Evolutionary conservation across 2,113 vertebrate genomes (phyloP).

Genomic region (Phrynosoma platyrhinos): DNA sequence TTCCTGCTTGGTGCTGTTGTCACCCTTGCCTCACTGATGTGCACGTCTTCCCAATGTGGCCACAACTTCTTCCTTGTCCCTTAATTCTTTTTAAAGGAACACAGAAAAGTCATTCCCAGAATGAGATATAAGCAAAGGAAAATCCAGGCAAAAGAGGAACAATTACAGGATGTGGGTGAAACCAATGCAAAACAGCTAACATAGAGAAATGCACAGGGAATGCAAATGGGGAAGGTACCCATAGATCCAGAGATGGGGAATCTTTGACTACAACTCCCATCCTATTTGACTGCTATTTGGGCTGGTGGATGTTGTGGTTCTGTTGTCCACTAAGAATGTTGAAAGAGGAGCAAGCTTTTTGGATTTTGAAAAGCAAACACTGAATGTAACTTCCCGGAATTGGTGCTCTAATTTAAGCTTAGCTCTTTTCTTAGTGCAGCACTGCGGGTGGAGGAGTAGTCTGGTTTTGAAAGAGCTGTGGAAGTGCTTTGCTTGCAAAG

Average conservation of each 20-base stretch:
- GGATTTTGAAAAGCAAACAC: not conserved
- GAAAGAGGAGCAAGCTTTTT: not conserved
- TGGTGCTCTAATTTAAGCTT: not conserved
- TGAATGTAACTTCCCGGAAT: not conserved
- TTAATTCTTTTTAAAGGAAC: not conserved
- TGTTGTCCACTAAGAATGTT: not conserved
- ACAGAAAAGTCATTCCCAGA: not conserved
- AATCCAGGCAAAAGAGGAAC: not conserved
- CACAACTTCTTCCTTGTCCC: not conserved
- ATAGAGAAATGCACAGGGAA: not conserved
- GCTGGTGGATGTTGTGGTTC: too few relatives aligned
- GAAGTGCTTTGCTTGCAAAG: slow-evolving; percentile 11
- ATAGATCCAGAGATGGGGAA: too few relatives aligned
- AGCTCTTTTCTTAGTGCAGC: not conserved
- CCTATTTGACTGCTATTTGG: too few relatives aligned
- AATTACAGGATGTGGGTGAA: not conserved
- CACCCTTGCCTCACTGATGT: too few relatives aligned
- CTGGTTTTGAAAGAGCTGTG: not conserved
- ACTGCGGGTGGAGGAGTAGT: not conserved
- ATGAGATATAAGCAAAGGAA: not conserved
- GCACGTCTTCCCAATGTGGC: too few relatives aligned
- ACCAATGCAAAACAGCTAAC: not conserved
- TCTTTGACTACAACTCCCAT: too few relatives aligned
- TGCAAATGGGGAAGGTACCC: not conserved
- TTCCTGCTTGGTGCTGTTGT: too few relatives aligned